Percentiles rank a stretch among this genome's conserved stretches.
phyloP scores from a whole-genome alignment of 2,797 vertebrate genomes.

The Aratinga solstitialis region DNA sequence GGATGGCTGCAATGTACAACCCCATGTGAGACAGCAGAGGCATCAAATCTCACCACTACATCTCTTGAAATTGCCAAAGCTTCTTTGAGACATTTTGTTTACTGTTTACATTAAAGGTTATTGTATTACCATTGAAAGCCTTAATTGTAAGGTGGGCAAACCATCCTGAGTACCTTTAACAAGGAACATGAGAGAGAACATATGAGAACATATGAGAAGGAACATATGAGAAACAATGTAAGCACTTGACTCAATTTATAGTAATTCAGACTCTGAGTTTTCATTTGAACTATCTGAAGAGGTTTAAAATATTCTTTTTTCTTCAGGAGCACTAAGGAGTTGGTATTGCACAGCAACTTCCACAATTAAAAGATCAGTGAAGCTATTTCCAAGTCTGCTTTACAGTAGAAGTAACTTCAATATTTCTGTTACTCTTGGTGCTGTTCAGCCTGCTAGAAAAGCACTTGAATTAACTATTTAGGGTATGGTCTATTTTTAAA shows the following conservation, averaged over 20 bases:
- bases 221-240: background rate
- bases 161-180: background rate
- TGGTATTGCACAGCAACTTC: background rate
- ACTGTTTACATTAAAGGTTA: rapidly evolving
- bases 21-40: background rate
- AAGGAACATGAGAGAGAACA: background rate
- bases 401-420: background rate
- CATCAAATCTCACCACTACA: background rate
- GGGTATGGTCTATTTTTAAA: background rate
- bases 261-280: background rate
- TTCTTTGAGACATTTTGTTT: background rate
- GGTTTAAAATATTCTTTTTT: background rate
- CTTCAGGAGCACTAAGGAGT: background rate
- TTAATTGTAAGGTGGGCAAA: background rate
- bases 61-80: background rate
- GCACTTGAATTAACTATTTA: background rate
- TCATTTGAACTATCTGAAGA: background rate
- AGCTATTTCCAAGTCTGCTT: background rate
- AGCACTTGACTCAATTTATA: background rate
- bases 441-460: background rate
- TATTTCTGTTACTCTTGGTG: background rate
- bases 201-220: background rate
- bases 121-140: background rate
- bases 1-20: background rate
- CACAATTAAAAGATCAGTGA: background rate